These are phyloP conservation scores for Archaeoteleia sp. DNA, from an alignment of 2,888 invertebrate genomes.

Conservation along the genomic window DNA sequence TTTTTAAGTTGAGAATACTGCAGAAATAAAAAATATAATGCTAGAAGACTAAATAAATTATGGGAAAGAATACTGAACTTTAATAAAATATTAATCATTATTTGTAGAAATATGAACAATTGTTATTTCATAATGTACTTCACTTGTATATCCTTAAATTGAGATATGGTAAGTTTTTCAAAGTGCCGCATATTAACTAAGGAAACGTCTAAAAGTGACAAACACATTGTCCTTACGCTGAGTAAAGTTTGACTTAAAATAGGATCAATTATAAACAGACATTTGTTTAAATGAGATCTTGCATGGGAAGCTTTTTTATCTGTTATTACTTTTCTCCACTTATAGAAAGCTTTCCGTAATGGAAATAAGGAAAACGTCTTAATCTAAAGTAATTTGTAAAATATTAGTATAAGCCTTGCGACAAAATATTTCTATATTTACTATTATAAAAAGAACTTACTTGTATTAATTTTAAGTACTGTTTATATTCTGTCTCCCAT, in stretches of 20 bases:
- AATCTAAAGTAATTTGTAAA: slow-evolving; percentile 18
- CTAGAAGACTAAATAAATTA: slow-evolving; percentile 7
- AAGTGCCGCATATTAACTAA: slow-evolving; percentile 78
- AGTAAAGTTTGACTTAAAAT: slow-evolving; percentile 84
- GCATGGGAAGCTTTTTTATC: slow-evolving; percentile 81
- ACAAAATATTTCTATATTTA: background rate
- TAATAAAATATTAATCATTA: no score
- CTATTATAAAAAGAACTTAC: slow-evolving; percentile 68
- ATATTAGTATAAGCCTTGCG: background rate
- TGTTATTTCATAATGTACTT: no score
- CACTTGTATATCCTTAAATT: slow-evolving; percentile 83
- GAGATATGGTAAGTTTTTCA: slow-evolving; percentile 79
- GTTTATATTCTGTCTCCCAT: slow-evolving; percentile 90
- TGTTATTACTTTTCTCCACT: slow-evolving; percentile 85
- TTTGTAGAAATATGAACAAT: no score
- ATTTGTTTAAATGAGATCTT: slow-evolving; percentile 80
- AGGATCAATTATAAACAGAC: slow-evolving; percentile 84
- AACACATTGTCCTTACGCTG: slow-evolving; percentile 82
- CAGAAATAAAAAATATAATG: slow-evolving; percentile 61
- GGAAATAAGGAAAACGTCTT: slow-evolving; percentile 33
- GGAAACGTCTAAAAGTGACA: slow-evolving; percentile 78
- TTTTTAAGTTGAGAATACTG: slow-evolving; percentile 75
- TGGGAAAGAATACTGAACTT: no score
- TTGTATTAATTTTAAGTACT: slow-evolving; percentile 85
- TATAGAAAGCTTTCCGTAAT: slow-evolving; percentile 86